Conservation (phyloP, 1,140 invertebrate genomes). For the Heterodera schachtii region DNA sequence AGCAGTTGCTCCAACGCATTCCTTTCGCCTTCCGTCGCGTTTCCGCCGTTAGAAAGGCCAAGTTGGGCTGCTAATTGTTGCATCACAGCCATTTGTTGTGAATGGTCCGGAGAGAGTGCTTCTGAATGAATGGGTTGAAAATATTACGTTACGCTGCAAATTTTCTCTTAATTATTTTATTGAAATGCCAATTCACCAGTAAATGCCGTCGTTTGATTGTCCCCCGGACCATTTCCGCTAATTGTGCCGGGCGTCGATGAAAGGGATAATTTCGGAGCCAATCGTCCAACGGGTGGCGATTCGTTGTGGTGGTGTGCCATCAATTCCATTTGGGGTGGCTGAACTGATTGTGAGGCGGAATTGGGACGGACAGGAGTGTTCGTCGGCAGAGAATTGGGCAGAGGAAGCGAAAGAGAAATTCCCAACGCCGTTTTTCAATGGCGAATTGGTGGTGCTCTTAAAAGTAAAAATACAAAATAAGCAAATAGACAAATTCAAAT, state of each 20-base stretch:
- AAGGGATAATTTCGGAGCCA: constrained; percentile 6
- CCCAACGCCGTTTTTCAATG: constrained; percentile 13
- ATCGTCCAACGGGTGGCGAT: constrained; percentile 4
- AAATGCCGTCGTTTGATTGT: not conserved
- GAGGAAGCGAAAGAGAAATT: constrained; percentile 8
- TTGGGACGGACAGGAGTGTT: not conserved
- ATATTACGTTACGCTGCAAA: not conserved
- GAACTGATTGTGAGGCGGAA: not conserved
- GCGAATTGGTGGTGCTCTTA: constrained; percentile 18
- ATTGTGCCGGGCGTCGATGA: constrained; percentile 22
- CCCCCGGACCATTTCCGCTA: not conserved
- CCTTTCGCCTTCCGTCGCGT: constrained; percentile 8
- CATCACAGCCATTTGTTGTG: constrained; percentile 22
- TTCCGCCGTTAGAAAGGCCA: constrained; percentile 6
- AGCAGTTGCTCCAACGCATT: constrained; percentile 19
- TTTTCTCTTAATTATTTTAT: not conserved
- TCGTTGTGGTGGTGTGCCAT: not conserved
- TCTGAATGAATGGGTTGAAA: constrained; percentile 7
- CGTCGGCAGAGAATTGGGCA: constrained; percentile 7
- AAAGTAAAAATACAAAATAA: constrained; percentile 11
- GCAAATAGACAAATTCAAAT: not conserved
- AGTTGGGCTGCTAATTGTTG: constrained; percentile 28
- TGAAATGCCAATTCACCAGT: not conserved
- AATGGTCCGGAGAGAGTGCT: constrained; percentile 16
- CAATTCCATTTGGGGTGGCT: not conserved